These are phyloP conservation scores for Varanus salvator DNA, from an alignment of 2,113 vertebrate genomes.

Conservation along the genomic window DNA sequence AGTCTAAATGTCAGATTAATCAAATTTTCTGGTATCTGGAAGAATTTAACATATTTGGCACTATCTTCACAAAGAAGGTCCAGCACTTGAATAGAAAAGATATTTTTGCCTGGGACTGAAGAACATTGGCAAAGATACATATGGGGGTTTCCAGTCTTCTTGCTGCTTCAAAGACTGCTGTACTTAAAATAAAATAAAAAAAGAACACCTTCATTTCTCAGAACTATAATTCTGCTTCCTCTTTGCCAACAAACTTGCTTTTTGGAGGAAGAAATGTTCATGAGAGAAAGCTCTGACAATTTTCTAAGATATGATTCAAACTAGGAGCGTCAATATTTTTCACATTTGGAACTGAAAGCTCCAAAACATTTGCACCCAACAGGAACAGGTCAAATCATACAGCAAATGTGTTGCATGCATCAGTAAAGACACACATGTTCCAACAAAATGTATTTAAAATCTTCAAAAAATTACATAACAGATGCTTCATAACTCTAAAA, in stretches of 20 bases:
- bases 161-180: slow-evolving; percentile 29
- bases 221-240: slow-evolving; percentile 37
- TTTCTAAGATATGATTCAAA: slow-evolving; percentile 34
- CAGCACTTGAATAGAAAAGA: slow-evolving; percentile 44
- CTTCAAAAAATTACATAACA: slow-evolving; percentile 1
- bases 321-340: background rate
- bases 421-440: background rate
- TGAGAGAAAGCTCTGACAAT: slow-evolving; percentile 1
- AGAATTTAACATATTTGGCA: slow-evolving; percentile 40
- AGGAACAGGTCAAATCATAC: slow-evolving; percentile 14
- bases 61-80: slow-evolving; percentile 20
- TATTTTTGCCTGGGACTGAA: slow-evolving; percentile 33
- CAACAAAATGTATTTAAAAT: background rate
- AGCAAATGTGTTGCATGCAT: slow-evolving; percentile 16
- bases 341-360: background rate
- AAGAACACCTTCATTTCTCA: background rate
- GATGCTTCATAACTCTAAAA: background rate
- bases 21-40: slow-evolving; percentile 37
- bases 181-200: slow-evolving; percentile 23
- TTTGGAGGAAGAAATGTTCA: background rate
- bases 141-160: slow-evolving; percentile 48
- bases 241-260: slow-evolving; percentile 13
- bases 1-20: slow-evolving; percentile 40
- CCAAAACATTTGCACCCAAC: background rate
- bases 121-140: slow-evolving; percentile 21